Evolutionary conservation across 2,888 invertebrate genomes (phyloP).

Genomic region (Petrolisthes cinctipes): DNA sequence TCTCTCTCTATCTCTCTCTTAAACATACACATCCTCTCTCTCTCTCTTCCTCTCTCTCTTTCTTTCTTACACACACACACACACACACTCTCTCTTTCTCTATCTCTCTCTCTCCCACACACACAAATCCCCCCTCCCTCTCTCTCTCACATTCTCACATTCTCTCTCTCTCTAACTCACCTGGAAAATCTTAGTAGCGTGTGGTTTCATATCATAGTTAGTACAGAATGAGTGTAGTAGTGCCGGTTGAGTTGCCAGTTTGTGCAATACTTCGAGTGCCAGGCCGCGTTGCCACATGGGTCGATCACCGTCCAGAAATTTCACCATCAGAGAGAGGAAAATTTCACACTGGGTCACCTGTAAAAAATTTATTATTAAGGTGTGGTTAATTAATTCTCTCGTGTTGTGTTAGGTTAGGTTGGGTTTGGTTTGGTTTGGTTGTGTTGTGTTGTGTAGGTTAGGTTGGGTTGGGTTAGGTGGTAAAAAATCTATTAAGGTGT

Average conservation of each 20-base stretch:
- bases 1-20: too few species aligned
- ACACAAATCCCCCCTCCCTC: too few species aligned
- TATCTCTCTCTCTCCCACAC: neutral
- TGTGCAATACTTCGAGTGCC: slow-evolving; percentile 94
- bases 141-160: too few species aligned
- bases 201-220: slow-evolving; percentile 94
- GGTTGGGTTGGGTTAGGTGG: too few species aligned
- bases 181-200: slow-evolving; percentile 83
- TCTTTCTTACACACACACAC: too few species aligned
- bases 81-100: too few species aligned
- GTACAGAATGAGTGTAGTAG: slow-evolving; percentile 91
- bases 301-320: slow-evolving; percentile 97
- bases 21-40: too few species aligned
- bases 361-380: slow-evolving; percentile 59
- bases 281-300: slow-evolving; percentile 95
- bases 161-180: slow-evolving; percentile 2
- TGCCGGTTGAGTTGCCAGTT: slow-evolving; percentile 90
- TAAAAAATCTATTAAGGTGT: too few species aligned
- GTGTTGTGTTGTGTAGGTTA: too few species aligned
- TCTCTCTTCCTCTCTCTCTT: too few species aligned
- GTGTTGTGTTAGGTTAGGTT: too few species aligned
- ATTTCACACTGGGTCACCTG: slow-evolving; percentile 98
- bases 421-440: too few species aligned
- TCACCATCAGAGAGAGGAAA: slow-evolving; percentile 94
- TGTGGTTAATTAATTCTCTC: neutral